Percentiles rank a stretch among this genome's conserved stretches.
phyloP scores from a whole-genome alignment of 2,797 vertebrate genomes.

The Sphaeramia orbicularis region DNA sequence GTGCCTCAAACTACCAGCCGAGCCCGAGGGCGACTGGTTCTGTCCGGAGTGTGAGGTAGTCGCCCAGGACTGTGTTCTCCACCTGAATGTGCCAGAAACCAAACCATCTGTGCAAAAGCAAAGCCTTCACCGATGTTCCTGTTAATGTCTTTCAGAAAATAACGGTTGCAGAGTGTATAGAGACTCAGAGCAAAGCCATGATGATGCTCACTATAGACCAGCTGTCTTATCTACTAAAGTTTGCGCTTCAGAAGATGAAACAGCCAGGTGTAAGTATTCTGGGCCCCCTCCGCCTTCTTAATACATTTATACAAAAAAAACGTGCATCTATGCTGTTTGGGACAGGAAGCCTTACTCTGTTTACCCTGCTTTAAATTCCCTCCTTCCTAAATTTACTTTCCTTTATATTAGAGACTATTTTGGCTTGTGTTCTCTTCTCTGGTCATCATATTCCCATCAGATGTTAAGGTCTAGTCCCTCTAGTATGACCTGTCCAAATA shows the following conservation, averaged over 20 bases:
- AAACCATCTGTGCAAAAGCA: too few species aligned
- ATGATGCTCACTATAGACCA: constrained; percentile 98
- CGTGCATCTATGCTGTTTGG: too few species aligned
- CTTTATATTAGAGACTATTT: too few species aligned
- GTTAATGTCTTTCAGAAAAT: constrained; percentile 92
- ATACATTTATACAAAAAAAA: too few species aligned
- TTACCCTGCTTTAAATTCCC: too few species aligned
- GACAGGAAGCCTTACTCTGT: too few species aligned
- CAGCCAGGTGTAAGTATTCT: constrained; percentile 94
- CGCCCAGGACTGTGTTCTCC: too few species aligned
- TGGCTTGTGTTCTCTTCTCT: too few species aligned
- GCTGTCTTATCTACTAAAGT: constrained; percentile 98
- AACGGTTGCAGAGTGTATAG: constrained; percentile 98
- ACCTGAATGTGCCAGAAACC: too few species aligned
- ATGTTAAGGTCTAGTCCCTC: constrained; percentile 40
- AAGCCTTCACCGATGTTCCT: too few species aligned
- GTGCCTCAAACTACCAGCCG: constrained; percentile 98
- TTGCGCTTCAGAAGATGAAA: constrained; percentile 99
- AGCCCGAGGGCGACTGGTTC: constrained; percentile 99
- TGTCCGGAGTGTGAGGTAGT: constrained; percentile 91
- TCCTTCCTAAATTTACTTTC: too few species aligned
- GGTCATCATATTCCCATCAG: constrained; percentile 39
- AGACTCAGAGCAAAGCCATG: constrained; percentile 99
- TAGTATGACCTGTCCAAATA: constrained; percentile 32
- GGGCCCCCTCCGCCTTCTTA: too few species aligned